Base-by-base conservation (phyloP, 2,113 vertebrate genomes). In the Polypterus bichir region DNA sequence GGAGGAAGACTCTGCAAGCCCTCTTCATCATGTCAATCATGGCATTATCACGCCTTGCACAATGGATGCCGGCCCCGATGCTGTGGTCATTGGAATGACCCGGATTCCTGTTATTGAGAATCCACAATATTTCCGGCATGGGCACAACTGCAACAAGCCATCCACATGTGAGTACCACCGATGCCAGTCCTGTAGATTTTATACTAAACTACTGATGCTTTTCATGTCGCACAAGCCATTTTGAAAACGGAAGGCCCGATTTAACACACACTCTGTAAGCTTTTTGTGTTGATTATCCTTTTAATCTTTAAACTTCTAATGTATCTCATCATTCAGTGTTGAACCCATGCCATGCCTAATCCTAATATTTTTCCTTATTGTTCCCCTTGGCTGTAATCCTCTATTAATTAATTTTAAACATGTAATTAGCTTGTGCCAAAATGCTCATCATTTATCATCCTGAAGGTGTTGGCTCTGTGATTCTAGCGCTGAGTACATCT, bases 1-100 rank as follows among this genome's bases (percentile, higher is more conserved):
- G 0, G 96, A 98, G 77, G 94, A 98, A 82, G 96, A 98, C 80
- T 98, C 96, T 0, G 93, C 94, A 69, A 98, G 94, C 62, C 96
- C 96, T 3, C 89, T 98, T 9, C 96, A 97, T 79, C 96, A 98
- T 59, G 93, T 97, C 76, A 98, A 98, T 76, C 94, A 98, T 0
- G 95, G 94, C 62, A 93, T 97, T 76, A 92, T 93, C 5, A 92
- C 92, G 0, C 92, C 94, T 4, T 97, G 93, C 0, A 89, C 93
- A 0, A 76, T 98, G 75, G 94, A 98, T 0, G 87, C 91, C 0
- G 91, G 91, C 56, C 87, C 94, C 0, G 96, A 98, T 68, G 93
- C 94, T 0, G 96, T 98, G 59, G 91, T 98, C 71, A 97, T 98
- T 0, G 96, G 94, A 67, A 96, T 97, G 94, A 97, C 92, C 6